phyloP scores from a whole-genome alignment of 1,140 invertebrate genomes.

The Thaumatotibia leucotreta region DNA sequence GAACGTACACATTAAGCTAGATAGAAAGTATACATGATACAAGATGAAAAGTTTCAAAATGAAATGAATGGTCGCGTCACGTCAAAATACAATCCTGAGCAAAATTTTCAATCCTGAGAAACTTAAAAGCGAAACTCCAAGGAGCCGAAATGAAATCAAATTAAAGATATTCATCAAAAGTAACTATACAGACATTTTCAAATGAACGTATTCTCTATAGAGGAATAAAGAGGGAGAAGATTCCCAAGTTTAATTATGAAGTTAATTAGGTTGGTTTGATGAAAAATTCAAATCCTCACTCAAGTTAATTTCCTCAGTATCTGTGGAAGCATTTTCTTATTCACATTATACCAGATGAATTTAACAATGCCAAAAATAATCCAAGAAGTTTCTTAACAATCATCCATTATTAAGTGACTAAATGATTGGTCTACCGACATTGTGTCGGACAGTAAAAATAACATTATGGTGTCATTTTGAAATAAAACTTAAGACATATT shows the following conservation, averaged over 20 bases:
- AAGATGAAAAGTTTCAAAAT: too few relatives aligned
- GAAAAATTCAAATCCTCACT: conserved; percentile 64
- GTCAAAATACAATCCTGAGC: neutral
- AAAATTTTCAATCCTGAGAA: neutral
- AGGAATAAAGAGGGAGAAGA: conserved; percentile 36
- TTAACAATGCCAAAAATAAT: conserved; percentile 48
- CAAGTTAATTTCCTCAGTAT: conserved; percentile 60
- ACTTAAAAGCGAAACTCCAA: neutral
- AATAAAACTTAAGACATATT: too few relatives aligned
- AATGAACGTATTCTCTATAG: conserved; percentile 29
- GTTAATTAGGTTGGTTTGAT: conserved; percentile 63
- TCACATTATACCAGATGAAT: conserved; percentile 39
- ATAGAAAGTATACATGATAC: too few relatives aligned
- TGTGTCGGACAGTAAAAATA: neutral
- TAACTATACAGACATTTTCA: conserved; percentile 22
- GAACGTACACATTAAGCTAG: too few relatives aligned
- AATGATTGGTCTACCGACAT: conserved; percentile 11
- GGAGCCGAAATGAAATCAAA: neutral
- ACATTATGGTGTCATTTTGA: too few relatives aligned
- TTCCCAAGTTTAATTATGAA: conserved; percentile 63
- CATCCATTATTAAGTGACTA: conserved; percentile 25
- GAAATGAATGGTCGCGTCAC: too few relatives aligned
- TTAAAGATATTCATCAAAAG: conserved; percentile 3
- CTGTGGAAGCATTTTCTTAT: conserved; percentile 46
- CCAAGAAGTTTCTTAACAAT: conserved; percentile 29